Evolutionary conservation across 2,797 vertebrate species (phyloP).

Genomic region (Uromys caudimaculatus): DNA sequence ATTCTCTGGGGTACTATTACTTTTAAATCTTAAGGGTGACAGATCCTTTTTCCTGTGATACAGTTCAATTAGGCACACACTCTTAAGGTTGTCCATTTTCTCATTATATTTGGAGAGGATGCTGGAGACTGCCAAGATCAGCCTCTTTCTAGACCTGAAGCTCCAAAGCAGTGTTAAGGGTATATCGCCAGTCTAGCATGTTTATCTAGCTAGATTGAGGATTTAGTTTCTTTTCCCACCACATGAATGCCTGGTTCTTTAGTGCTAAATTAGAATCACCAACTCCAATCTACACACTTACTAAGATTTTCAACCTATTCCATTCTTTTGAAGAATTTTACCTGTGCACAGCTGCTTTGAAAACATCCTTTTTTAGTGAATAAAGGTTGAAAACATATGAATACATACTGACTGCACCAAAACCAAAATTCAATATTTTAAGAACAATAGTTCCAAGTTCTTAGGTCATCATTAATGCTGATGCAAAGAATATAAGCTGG

Average conservation of each 20-base stretch:
- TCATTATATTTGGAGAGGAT: background rate
- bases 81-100: background rate
- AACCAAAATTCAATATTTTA: background rate
- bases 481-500: background rate
- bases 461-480: background rate
- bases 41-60: background rate
- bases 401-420: background rate
- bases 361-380: background rate
- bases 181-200: background rate
- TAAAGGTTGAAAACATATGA: background rate
- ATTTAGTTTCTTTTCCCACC: background rate
- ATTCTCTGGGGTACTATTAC: background rate
- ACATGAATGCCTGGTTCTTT: background rate
- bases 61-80: background rate
- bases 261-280: background rate
- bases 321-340: background rate
- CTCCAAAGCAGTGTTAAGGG: background rate
- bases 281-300: background rate
- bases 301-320: background rate
- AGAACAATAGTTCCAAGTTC: background rate
- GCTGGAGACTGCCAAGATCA: background rate
- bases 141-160: background rate
- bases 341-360: background rate
- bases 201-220: background rate
- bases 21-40: background rate